A percentile compares a stretch with the other conserved stretches of the same genome.
Evolutionary conservation across 2,113 vertebrate species (phyloP).

Genomic region (Phrynosoma platyrhinos): DNA sequence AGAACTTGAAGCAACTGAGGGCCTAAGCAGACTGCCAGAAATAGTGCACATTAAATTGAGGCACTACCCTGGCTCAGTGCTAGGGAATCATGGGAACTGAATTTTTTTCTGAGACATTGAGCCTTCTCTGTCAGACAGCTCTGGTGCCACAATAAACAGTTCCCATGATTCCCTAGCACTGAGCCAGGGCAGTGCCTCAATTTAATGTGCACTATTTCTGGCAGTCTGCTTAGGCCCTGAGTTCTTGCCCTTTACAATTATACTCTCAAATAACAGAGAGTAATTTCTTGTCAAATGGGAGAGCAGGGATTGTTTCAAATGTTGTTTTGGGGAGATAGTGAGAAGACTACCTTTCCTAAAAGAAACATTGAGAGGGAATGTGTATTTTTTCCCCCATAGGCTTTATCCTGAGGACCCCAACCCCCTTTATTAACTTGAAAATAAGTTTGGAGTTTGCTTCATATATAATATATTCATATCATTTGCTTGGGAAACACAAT

Average conservation of each 20-base stretch:
- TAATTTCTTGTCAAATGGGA: not conserved
- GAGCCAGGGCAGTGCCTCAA: too few species aligned
- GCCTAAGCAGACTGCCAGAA: too few species aligned
- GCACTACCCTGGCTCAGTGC: too few species aligned
- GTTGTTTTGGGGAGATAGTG: constrained; percentile 1
- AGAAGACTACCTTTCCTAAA: constrained; percentile 16
- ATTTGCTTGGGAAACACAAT: not conserved
- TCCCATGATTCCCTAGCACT: too few species aligned
- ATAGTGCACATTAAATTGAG: too few species aligned
- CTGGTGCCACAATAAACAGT: too few species aligned
- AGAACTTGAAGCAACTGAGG: constrained; percentile 4
- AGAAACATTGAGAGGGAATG: not conserved
- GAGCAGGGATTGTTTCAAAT: constrained; percentile 20
- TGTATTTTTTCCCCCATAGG: not conserved
- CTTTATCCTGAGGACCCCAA: not conserved
- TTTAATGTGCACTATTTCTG: too few species aligned
- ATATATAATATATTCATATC: not conserved
- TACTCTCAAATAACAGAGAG: constrained; percentile 5
- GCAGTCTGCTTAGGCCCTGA: too few species aligned
- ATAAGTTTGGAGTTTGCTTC: not conserved
- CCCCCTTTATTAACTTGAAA: not conserved
- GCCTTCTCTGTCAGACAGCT: too few species aligned
- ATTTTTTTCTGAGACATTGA: too few species aligned
- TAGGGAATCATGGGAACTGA: too few species aligned
- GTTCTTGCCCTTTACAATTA: not conserved